phyloP scores from a whole-genome alignment of 2,888 invertebrate species.

The Alitta virens region DNA sequence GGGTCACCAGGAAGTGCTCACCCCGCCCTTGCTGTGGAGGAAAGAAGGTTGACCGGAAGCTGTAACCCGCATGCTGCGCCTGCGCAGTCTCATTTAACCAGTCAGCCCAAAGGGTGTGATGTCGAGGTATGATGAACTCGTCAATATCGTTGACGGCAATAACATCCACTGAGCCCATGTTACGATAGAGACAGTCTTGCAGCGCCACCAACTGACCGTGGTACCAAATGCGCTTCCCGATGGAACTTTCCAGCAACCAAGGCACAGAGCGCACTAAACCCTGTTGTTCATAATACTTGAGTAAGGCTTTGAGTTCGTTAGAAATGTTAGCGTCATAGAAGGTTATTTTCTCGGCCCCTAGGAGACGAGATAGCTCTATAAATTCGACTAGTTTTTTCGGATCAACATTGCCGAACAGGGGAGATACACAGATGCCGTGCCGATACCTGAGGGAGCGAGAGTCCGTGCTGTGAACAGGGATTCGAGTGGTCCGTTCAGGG shows the following conservation, averaged over 20 bases:
- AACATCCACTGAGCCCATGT: slow-evolving; percentile 38
- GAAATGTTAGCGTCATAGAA: slow-evolving; percentile 42
- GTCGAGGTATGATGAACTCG: slow-evolving; percentile 48
- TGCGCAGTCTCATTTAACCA: slow-evolving; percentile 10
- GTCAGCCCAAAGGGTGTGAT: slow-evolving; percentile 18
- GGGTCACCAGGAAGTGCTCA: slow-evolving; percentile 12
- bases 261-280: slow-evolving; percentile 35
- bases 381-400: slow-evolving; percentile 43
- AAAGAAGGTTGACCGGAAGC: slow-evolving; percentile 49
- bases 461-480: not conserved
- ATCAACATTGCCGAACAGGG: slow-evolving; percentile 43
- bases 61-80: slow-evolving; percentile 35
- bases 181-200: slow-evolving; percentile 52
- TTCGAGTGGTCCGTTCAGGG: not conserved
- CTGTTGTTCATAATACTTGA: slow-evolving; percentile 38
- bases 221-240: slow-evolving; percentile 20
- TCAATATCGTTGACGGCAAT: slow-evolving; percentile 51
- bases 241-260: slow-evolving; percentile 39
- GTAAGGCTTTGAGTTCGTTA: slow-evolving; percentile 31
- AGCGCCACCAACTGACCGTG: slow-evolving; percentile 49
- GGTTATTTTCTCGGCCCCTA: slow-evolving; percentile 42
- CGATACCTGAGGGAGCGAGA: not conserved
- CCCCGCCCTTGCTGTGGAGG: slow-evolving; percentile 32
- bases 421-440: slow-evolving; percentile 48
- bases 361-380: slow-evolving; percentile 43